These are phyloP conservation scores for Actinernus sp. DNA, from an alignment of 92 coral and sea anemone genomes.

Conservation along the genomic window DNA sequence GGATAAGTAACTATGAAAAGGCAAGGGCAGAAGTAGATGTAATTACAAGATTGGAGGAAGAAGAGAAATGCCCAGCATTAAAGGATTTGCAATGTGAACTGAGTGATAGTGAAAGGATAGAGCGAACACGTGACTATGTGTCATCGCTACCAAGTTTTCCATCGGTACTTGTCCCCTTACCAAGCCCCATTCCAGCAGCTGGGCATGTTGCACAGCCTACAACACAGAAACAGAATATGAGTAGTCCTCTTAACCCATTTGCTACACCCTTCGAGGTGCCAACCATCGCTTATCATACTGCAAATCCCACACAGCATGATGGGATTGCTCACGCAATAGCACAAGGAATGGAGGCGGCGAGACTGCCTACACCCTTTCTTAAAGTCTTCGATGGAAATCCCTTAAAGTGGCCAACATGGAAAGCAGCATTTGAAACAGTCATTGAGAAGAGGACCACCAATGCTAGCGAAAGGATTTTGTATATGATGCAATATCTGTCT, in stretches of 20 bases:
- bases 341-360: constrained; percentile 21
- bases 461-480: constrained; percentile 28
- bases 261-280: not conserved
- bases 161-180: too few species aligned
- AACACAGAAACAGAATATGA: not conserved
- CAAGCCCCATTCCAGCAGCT: too few species aligned
- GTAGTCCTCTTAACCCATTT: not conserved
- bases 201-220: too few species aligned
- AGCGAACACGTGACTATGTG: not conserved
- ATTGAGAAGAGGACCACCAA: constrained; percentile 39
- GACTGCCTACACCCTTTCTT: constrained; percentile 32
- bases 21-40: constrained; percentile 30
- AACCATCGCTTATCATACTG: constrained; percentile 6
- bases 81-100: not conserved
- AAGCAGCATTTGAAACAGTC: constrained; percentile 47
- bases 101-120: not conserved
- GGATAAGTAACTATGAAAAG: constrained; percentile 18
- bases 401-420: constrained; percentile 35
- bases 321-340: constrained; percentile 13
- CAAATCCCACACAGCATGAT: not conserved
- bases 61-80: not conserved
- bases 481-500: constrained; percentile 47
- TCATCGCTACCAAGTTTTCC: not conserved
- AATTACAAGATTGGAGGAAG: constrained; percentile 12
- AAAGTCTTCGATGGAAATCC: constrained; percentile 41